Evolutionary conservation across 2,113 vertebrate genomes (phyloP), one percentile per base, ranked within the genome.

Genomic region (Jaculus jaculus): DNA sequence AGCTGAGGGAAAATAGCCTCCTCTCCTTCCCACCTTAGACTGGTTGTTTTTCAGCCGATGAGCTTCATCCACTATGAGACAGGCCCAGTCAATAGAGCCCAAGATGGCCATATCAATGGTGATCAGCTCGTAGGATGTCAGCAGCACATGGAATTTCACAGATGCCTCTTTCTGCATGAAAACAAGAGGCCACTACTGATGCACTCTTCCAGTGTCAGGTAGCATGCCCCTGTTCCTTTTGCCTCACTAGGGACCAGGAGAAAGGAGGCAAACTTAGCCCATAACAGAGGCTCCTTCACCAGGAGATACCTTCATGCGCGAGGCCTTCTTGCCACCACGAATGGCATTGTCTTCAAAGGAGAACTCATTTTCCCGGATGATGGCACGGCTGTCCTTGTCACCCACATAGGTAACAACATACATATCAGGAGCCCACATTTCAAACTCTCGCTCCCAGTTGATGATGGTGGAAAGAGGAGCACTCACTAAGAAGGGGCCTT

Each of bases 371-470:
- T 99, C 99, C 73, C 99, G 98, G 97, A 99, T 99, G 93, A 99
- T 99, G 32, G 99, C 99, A 65, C 99, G 98, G 97, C 99, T 99
- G 97, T 99, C 99, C 96, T 99, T 99, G 96, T 99, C 99, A 0
- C 99, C 99, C 0, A 99, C 98, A 0, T 99, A 99, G 18, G 99
- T 99, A 84, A 99, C 99, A 77, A 99, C 99, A 1, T 99, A 99
- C 99, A 99, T 99, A 96, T 99, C 99, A 3, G 99, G 99, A 16
- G 99, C 99, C 99, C 99, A 99, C 99, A 99, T 98, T 97, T 99
- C 99, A 98, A 99, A 99, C 97, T 99, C 99, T 85, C 99, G 98
- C 93, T 99, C 99, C 99, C 99, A 99, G 97, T 99, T 99, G 96
- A 99, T 99, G 97, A 99, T 99, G 91, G 99, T 99, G 91, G 99